Percentiles rank a stretch among this genome's conserved stretches.
phyloP scores from a whole-genome alignment of 2,113 vertebrate genomes.

The Cricetomys ansorgei region DNA sequence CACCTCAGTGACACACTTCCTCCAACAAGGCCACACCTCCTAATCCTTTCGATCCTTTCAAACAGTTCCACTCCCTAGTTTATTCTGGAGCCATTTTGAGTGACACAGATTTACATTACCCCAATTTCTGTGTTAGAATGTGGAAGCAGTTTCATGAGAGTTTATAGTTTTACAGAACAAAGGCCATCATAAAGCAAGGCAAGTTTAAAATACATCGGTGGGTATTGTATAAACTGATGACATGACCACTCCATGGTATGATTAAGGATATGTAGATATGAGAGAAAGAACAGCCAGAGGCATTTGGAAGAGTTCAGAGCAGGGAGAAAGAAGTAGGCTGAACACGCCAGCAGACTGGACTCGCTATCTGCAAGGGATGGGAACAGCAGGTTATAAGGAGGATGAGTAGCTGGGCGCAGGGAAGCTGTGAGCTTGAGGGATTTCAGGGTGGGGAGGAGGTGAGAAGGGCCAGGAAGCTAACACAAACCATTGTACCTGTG shows the following conservation, averaged over 20 bases:
- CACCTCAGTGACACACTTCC: too few species aligned
- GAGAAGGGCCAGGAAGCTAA: too few species aligned
- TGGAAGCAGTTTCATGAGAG: background rate
- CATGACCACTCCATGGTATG: background rate
- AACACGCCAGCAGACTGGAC: too few species aligned
- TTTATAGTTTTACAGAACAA: background rate
- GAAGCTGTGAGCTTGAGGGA: too few species aligned
- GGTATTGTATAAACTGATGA: background rate
- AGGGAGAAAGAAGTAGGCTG: too few species aligned
- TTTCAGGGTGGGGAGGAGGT: too few species aligned
- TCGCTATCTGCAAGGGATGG: background rate
- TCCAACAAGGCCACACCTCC: background rate
- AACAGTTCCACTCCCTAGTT: background rate
- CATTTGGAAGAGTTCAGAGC: background rate
- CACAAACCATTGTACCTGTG: too few species aligned
- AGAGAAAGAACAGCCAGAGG: background rate
- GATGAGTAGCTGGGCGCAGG: too few species aligned
- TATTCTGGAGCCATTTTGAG: too few species aligned
- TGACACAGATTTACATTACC: background rate
- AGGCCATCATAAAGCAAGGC: background rate
- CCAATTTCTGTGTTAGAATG: background rate
- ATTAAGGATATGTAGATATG: background rate
- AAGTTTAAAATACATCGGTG: background rate
- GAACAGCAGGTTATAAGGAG: too few species aligned
- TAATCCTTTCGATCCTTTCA: background rate